Percentiles rank a stretch among this genome's conserved stretches.
phyloP scores from a whole-genome alignment of 1,140 invertebrate genomes.

The Vollenhovia emeryi region DNA sequence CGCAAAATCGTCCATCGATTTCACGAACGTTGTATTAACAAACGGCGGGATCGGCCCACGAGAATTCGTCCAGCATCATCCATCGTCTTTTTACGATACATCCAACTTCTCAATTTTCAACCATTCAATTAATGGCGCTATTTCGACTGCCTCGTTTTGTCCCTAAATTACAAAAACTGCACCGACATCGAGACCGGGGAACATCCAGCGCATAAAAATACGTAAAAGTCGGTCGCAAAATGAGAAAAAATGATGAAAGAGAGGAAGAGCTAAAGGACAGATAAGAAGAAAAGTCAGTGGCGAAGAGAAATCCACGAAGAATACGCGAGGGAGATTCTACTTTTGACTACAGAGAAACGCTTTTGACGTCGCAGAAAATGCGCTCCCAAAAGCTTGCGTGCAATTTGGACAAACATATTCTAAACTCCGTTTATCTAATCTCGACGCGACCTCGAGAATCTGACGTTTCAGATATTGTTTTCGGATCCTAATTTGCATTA shows the following conservation, averaged over 20 bases:
- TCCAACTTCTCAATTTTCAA: background rate
- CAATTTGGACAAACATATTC: background rate
- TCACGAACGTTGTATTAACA: slow-evolving; percentile 58
- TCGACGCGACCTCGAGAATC: background rate
- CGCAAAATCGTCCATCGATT: slow-evolving; percentile 46
- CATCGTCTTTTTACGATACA: background rate
- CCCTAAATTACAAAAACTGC: no score
- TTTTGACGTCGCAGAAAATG: background rate
- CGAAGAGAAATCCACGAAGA: background rate
- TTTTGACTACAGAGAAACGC: background rate
- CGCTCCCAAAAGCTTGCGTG: background rate
- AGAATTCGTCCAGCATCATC: background rate
- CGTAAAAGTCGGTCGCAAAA: background rate
- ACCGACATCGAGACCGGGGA: background rate
- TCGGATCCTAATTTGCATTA: background rate
- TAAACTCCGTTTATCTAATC: background rate
- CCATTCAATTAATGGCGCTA: background rate
- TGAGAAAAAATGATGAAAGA: background rate
- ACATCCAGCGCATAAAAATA: background rate
- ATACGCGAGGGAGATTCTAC: background rate
- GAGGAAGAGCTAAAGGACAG: slow-evolving; percentile 1
- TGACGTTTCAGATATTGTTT: background rate
- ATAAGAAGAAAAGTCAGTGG: background rate
- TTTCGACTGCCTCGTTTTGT: no score
- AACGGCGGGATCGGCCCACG: background rate